Evolutionary conservation across 2,888 invertebrate species (phyloP).

Genomic region (Artemia sinica): DNA sequence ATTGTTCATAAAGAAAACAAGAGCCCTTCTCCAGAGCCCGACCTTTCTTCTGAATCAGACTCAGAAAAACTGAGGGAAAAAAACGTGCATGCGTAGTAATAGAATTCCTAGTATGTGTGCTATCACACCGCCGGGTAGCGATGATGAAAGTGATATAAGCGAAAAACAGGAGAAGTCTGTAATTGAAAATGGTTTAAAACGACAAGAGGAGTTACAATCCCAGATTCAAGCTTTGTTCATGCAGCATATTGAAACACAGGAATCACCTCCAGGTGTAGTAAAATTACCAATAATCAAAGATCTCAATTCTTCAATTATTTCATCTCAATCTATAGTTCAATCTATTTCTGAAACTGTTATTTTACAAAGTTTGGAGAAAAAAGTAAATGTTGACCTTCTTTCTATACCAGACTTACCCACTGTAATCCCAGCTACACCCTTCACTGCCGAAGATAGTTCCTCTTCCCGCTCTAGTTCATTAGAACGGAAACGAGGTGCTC

Average conservation of each 20-base stretch:
- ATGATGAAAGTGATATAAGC: slow-evolving; percentile 50
- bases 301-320: neutral
- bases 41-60: slow-evolving; percentile 57
- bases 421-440: slow-evolving; percentile 18
- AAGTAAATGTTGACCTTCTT: slow-evolving; percentile 15
- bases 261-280: slow-evolving; percentile 13
- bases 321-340: slow-evolving; percentile 2
- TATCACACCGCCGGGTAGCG: slow-evolving; percentile 69
- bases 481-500: slow-evolving; percentile 44
- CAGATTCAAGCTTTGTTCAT: slow-evolving; percentile 21
- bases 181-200: slow-evolving; percentile 14
- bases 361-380: neutral
- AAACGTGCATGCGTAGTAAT: slow-evolving; percentile 68
- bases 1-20: slow-evolving; percentile 28
- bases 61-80: slow-evolving; percentile 51
- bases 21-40: slow-evolving; percentile 17
- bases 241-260: slow-evolving; percentile 19
- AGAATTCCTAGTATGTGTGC: slow-evolving; percentile 83
- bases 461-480: slow-evolving; percentile 30
- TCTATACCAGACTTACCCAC: slow-evolving; percentile 16
- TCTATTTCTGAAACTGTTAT: slow-evolving; percentile 13
- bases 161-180: slow-evolving; percentile 19
- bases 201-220: slow-evolving; percentile 14
- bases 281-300: slow-evolving; percentile 13
- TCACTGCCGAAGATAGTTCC: slow-evolving; percentile 15